phyloP scores from a whole-genome alignment of 1,140 invertebrate species.

The Drosophila lacteicornis region DNA sequence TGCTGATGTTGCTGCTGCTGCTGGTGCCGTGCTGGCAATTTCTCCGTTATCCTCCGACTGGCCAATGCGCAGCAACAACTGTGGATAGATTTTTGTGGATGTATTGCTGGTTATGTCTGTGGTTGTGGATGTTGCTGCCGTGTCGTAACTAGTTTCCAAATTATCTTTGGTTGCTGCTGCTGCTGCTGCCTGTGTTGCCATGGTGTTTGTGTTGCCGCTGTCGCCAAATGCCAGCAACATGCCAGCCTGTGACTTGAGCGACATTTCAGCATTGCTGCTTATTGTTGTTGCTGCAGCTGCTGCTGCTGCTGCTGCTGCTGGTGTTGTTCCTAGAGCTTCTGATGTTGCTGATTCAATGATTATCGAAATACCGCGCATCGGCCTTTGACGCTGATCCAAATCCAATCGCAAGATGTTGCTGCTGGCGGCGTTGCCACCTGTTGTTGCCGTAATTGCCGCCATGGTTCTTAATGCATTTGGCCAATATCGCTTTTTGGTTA shows the following conservation, averaged over 20 bases:
- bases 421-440: constrained; percentile 17
- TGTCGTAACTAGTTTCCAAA: constrained; percentile 75
- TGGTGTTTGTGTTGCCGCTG: constrained; percentile 31
- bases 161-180: constrained; percentile 61
- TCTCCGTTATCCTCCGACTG: constrained; percentile 56
- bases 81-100: constrained; percentile 65
- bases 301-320: constrained; percentile 31
- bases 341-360: constrained; percentile 65
- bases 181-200: constrained; percentile 29
- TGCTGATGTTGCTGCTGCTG: constrained; percentile 5
- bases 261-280: constrained; percentile 62
- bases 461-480: constrained; percentile 70
- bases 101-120: constrained; percentile 30
- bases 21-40: constrained; percentile 28
- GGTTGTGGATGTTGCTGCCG: constrained; percentile 27
- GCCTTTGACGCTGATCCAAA: constrained; percentile 31
- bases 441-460: constrained; percentile 57
- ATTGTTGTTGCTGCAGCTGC: constrained; percentile 36
- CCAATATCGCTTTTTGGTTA: constrained; percentile 36
- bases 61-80: constrained; percentile 68
- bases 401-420: constrained; percentile 46
- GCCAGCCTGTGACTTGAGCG: constrained; percentile 73
- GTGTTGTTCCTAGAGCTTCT: constrained; percentile 22
- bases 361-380: constrained; percentile 77
- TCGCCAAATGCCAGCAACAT: constrained; percentile 79